Evolutionary conservation across 2,113 vertebrate species (phyloP).

Genomic region (Xiphorhynchus elegans): DNA sequence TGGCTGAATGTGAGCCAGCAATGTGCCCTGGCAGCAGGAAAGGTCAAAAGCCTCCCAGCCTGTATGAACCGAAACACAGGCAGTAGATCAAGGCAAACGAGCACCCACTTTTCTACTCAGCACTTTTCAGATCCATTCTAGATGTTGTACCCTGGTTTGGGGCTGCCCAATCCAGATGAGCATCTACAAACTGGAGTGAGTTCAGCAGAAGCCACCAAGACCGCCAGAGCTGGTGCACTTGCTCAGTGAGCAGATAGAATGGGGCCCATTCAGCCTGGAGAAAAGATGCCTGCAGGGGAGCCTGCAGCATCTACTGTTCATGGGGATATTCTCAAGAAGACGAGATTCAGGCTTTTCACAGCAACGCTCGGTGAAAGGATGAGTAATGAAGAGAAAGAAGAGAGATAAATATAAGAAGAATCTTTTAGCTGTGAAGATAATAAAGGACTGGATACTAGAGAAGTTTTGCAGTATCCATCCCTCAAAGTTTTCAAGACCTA

Average conservation of each 20-base stretch:
- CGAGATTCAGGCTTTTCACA: neutral
- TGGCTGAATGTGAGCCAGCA: neutral
- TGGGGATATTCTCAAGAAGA: neutral
- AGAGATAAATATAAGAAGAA: neutral
- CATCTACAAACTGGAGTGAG: neutral
- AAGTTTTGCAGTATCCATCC: neutral
- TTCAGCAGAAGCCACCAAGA: neutral
- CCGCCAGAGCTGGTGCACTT: neutral
- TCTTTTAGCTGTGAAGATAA: neutral
- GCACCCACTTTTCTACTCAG: neutral
- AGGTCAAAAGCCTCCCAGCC: neutral
- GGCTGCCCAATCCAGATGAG: fast-evolving
- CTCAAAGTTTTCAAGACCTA: neutral
- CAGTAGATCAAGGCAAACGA: neutral
- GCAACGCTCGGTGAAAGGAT: neutral
- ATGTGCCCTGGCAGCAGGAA: neutral
- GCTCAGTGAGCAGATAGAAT: neutral
- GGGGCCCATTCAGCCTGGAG: neutral
- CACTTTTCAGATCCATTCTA: neutral
- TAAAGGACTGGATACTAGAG: neutral
- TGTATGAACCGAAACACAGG: neutral
- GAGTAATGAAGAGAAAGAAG: neutral
- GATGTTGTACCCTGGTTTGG: neutral
- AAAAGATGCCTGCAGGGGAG: neutral
- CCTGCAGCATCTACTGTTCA: neutral